Conservation (phyloP, 2,113 vertebrate genomes). For the Saccopteryx leptura region DNA sequence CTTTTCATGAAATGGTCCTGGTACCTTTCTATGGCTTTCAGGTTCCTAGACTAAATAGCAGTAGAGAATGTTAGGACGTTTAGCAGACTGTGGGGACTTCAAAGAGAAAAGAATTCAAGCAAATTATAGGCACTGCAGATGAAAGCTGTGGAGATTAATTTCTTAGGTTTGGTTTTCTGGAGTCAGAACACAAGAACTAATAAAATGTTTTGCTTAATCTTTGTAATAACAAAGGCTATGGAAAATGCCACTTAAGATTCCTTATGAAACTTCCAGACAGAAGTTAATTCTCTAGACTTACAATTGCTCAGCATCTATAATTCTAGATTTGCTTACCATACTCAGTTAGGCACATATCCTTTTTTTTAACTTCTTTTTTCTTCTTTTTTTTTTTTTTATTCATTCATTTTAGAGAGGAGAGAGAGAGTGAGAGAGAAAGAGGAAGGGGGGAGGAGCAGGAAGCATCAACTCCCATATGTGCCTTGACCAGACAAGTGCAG, state of each 20-base stretch:
- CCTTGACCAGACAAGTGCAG: no score
- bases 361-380: not conserved
- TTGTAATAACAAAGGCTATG: not conserved
- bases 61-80: not conserved
- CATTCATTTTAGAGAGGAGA: no score
- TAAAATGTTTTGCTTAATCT: not conserved
- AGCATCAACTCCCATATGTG: no score
- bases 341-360: not conserved
- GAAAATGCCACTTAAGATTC: slow-evolving; percentile 22
- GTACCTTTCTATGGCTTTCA: not conserved
- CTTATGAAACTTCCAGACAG: not conserved
- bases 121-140: not conserved
- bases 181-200: not conserved
- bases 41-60: not conserved
- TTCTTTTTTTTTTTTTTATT: no score
- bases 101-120: not conserved
- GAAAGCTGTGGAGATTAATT: not conserved
- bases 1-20: not conserved
- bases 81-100: not conserved
- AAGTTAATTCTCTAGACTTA: not conserved
- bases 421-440: no score
- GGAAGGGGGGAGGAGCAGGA: no score
- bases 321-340: not conserved
- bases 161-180: not conserved
- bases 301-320: not conserved